These are phyloP conservation scores for Zaprionus taronus DNA, from an alignment of 1,140 invertebrate genomes.

Conservation along the genomic window DNA sequence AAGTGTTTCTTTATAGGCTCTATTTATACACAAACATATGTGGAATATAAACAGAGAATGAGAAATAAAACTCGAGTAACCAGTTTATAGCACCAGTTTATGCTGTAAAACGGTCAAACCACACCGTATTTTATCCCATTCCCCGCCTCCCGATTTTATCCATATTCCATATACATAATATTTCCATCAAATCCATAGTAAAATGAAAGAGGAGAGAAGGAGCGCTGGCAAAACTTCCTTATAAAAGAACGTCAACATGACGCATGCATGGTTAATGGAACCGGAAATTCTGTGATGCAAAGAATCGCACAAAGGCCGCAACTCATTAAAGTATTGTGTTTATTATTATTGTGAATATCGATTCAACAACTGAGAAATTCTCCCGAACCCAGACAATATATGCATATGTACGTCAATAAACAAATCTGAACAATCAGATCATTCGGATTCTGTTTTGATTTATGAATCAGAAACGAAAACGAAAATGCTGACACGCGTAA, in stretches of 20 bases:
- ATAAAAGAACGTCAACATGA: slow-evolving; percentile 19
- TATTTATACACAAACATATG: slow-evolving; percentile 69
- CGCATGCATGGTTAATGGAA: slow-evolving; percentile 40
- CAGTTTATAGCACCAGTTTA: slow-evolving; percentile 33
- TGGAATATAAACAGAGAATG: slow-evolving; percentile 63
- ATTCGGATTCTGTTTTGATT: slow-evolving; percentile 45
- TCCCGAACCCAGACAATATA: slow-evolving; percentile 13
- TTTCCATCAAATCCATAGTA: background rate
- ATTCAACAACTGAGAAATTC: slow-evolving; percentile 21
- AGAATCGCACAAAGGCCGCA: slow-evolving; percentile 13
- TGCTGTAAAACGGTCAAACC: slow-evolving; percentile 31
- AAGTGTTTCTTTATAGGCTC: slow-evolving; percentile 68
- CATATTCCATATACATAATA: background rate
- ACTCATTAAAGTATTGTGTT: slow-evolving; percentile 40
- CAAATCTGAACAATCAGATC: slow-evolving; percentile 15
- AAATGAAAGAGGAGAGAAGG: no score
- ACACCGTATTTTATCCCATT: background rate
- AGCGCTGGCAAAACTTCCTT: slow-evolving; percentile 22
- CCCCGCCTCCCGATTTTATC: no score
- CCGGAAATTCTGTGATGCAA: slow-evolving; percentile 54
- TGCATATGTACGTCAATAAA: slow-evolving; percentile 19
- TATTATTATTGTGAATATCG: slow-evolving; percentile 9
- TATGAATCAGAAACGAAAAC: slow-evolving; percentile 50
- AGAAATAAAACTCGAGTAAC: slow-evolving; percentile 20
- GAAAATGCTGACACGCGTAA: slow-evolving; percentile 19